A percentile compares a stretch with the other conserved stretches of the same genome.
Conservation (phyloP, 2,113 vertebrate genomes). For the Craseonycteris thonglongyai region DNA sequence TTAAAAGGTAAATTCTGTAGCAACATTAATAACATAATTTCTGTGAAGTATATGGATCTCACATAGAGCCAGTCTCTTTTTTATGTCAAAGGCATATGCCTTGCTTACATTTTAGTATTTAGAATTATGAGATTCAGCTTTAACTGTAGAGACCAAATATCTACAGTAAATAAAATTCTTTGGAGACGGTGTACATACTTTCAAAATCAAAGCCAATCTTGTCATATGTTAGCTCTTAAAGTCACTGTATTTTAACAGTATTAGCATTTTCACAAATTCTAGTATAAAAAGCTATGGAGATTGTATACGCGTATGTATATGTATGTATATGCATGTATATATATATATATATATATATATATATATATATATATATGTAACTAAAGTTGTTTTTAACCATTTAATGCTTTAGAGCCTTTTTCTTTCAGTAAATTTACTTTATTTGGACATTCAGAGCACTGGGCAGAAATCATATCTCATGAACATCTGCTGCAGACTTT, state of each 20-base stretch:
- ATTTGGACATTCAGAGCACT: too few species aligned
- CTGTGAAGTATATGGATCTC: neutral
- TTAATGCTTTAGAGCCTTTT: too few species aligned
- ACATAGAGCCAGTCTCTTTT: neutral
- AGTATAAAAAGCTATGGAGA: neutral
- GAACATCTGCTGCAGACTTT: too few species aligned
- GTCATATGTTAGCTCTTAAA: neutral
- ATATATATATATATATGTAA: too few species aligned
- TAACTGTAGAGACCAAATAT: neutral
- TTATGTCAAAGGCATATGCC: neutral
- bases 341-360: too few species aligned
- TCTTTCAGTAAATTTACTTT: too few species aligned
- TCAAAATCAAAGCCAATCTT: neutral
- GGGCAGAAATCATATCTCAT: too few species aligned
- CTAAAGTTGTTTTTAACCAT: neutral
- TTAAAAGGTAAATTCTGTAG: conserved; percentile 39
- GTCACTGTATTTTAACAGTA: neutral
- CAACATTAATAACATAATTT: conserved; percentile 24
- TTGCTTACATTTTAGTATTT: neutral
- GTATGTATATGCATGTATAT: neutral
- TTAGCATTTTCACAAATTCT: neutral
- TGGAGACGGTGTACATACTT: neutral
- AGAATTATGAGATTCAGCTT: neutral
- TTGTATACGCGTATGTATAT: too few species aligned
- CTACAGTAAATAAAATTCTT: neutral